A percentile compares a stretch with the other conserved stretches of the same genome.
Conservation (phyloP, 2,888 invertebrate species). For the Congeria kusceri region DNA sequence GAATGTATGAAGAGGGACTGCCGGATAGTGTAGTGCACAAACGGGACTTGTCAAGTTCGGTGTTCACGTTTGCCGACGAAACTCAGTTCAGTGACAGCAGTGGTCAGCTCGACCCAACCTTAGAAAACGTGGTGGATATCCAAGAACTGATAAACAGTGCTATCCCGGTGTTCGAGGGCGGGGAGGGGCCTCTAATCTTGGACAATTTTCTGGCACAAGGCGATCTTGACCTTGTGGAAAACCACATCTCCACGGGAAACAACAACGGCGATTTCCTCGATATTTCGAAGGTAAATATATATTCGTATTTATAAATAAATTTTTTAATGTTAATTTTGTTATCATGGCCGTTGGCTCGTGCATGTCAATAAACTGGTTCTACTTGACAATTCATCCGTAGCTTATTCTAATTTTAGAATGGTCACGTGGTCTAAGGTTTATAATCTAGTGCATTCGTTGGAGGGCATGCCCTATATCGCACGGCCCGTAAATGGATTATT, state of each 20-base stretch:
- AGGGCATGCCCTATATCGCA: too few relatives aligned
- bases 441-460: too few relatives aligned
- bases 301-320: neutral
- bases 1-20: conserved; percentile 68
- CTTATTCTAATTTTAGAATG: too few relatives aligned
- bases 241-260: conserved; percentile 48
- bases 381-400: too few relatives aligned
- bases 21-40: conserved; percentile 33
- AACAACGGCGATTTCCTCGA: conserved; percentile 26
- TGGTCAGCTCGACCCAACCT: conserved; percentile 89
- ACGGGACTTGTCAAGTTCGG: conserved; percentile 36
- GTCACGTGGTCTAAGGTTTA: too few relatives aligned
- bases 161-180: conserved; percentile 81
- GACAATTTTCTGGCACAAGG: conserved; percentile 57
- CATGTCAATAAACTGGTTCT: too few relatives aligned
- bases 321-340: too few relatives aligned
- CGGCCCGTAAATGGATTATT: too few relatives aligned
- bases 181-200: conserved; percentile 49
- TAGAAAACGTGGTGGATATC: conserved; percentile 96
- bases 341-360: too few relatives aligned
- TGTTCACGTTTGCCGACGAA: conserved; percentile 50
- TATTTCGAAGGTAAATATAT: conserved; percentile 48
- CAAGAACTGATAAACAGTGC: conserved; percentile 91
- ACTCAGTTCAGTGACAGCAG: conserved; percentile 87
- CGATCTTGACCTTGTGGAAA: conserved; percentile 60